Evolutionary conservation across 2,888 invertebrate species (phyloP).

Genomic region (Alloplasta piceator): DNA sequence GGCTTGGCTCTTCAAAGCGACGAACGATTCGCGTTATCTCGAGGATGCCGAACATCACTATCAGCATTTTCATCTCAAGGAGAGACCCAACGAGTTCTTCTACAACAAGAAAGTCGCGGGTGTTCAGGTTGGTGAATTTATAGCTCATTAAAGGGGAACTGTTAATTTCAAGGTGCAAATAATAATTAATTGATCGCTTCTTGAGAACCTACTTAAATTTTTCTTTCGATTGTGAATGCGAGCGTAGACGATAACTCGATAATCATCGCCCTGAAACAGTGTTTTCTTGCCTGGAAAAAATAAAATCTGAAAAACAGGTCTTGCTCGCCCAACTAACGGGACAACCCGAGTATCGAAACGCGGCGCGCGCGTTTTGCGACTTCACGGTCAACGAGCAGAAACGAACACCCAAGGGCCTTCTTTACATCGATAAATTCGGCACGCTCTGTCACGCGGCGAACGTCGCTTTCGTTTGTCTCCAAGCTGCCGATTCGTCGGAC

Average conservation of each 20-base stretch:
- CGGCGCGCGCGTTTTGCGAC: constrained; percentile 84
- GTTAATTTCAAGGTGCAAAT: too few relatives aligned
- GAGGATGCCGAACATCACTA: constrained; percentile 84
- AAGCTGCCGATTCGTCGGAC: constrained; percentile 78
- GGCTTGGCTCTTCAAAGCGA: constrained; percentile 85
- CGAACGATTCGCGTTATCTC: constrained; percentile 83
- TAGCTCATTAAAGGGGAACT: neutral
- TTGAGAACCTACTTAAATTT: too few relatives aligned
- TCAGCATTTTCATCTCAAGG: constrained; percentile 83
- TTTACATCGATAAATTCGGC: constrained; percentile 85
- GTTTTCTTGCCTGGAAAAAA: neutral
- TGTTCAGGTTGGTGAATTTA: constrained; percentile 82
- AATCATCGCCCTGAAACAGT: constrained; percentile 13
- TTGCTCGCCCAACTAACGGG: constrained; percentile 84
- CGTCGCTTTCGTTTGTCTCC: constrained; percentile 85
- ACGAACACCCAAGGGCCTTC: constrained; percentile 84
- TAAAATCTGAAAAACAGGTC: constrained; percentile 76
- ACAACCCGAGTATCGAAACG: constrained; percentile 81
- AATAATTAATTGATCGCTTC: too few relatives aligned
- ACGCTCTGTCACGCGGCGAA: constrained; percentile 85
- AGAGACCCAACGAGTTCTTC: constrained; percentile 84
- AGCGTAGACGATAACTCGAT: too few relatives aligned
- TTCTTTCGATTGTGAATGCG: too few relatives aligned
- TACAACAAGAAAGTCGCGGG: constrained; percentile 86
- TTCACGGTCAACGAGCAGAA: constrained; percentile 83